Base-by-base conservation (phyloP, 2,888 invertebrate genomes). In the Ennomos fuscantarius region DNA sequence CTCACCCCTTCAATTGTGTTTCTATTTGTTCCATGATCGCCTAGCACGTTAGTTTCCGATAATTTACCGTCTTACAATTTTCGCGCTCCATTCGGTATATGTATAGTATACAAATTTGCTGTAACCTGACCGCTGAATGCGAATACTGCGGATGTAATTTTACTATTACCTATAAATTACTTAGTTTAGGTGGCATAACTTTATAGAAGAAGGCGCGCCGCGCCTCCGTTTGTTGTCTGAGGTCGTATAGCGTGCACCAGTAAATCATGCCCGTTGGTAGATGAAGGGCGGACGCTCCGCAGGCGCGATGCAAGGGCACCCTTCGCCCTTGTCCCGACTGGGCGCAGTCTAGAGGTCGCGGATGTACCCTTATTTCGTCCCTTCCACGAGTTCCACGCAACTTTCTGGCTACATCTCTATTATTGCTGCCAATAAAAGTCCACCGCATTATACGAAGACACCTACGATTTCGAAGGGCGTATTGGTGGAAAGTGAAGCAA, bases 261-360 rank as follows among this genome's bases (percentile, higher is more conserved):
- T 67, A 61, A 61, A 62, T 66, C 58, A 64, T 58, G 63, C 60
- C 51, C 57, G 60, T 49, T 51, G 60, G 64, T 65, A 66, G 66
- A 68, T 63, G 66, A 79, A 83, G 84, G 82, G 82, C 83, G 84
- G 78, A 72, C 79, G 31, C 36, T 34, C 44, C 44, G 43, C 15
- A 70, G 80, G 77, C 75, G 77, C 70, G 75, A 68, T 87, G 88
- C 87, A 90, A 89, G 89, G 91, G 85, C 90, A 82, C 58, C 58
- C 58, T 32, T 49, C 74, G 89, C 82, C 90, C 88, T 89, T 86
- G 84, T 75, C 43, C 79, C 76, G 82, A 71, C 67, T 73, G 84
- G 87, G 78, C 87, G 82, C 76, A 87, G 89, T 88, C 88, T 89
- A 73, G 89, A 89, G 89, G 90, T 89, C 91, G 83, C 78, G 84